phyloP scores from a whole-genome alignment of 2,113 vertebrate genomes.

The Myotis yumanensis region DNA sequence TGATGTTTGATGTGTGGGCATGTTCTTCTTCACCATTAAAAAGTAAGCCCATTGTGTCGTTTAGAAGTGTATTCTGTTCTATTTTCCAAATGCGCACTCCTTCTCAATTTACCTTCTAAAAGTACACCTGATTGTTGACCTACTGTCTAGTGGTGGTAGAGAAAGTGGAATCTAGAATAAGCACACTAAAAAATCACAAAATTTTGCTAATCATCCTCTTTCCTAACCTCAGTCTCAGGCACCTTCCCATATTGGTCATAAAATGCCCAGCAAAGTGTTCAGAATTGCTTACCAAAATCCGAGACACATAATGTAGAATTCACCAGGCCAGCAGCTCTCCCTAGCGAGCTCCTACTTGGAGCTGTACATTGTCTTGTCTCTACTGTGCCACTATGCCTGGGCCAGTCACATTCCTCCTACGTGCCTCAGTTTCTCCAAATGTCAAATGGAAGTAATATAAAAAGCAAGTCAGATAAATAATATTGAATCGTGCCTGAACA shows the following conservation, averaged over 20 bases:
- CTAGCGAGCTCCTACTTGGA: fast-evolving
- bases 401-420: background rate
- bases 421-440: background rate
- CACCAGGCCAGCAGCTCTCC: background rate
- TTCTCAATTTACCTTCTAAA: constrained; percentile 44
- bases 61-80: constrained; percentile 3
- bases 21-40: background rate
- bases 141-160: background rate
- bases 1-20: background rate
- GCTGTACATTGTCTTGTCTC: background rate
- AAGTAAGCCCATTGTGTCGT: background rate
- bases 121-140: background rate
- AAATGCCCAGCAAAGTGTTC: background rate
- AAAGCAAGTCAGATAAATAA: background rate
- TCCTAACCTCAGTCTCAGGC: background rate
- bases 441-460: background rate
- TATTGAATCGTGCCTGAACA: background rate
- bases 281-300: background rate
- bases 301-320: background rate
- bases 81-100: background rate
- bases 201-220: background rate
- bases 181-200: constrained; percentile 16
- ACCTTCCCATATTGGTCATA: background rate
- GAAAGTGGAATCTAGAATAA: background rate
- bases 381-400: background rate